These are phyloP conservation scores for Psephotus haematonotus DNA, from an alignment of 2,113 vertebrate genomes.

Conservation along the genomic window DNA sequence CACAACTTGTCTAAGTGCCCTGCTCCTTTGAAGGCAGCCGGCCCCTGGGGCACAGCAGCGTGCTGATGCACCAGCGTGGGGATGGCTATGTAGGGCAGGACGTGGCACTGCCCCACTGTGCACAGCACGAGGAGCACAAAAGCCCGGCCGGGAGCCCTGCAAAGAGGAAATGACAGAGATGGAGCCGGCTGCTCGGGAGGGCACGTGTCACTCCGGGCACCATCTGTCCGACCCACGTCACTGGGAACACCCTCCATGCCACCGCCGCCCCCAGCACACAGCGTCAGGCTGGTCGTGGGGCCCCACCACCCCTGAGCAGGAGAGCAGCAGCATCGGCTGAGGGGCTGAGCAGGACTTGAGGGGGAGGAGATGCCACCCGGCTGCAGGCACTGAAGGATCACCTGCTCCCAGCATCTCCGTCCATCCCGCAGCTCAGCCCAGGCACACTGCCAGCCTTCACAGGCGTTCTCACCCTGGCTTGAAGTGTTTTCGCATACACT, in stretches of 20 bases:
- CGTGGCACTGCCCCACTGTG: neutral
- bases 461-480: neutral
- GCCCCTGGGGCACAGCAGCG: neutral
- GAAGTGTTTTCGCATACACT: neutral
- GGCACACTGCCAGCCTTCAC: neutral
- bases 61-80: neutral
- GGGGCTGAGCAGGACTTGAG: neutral
- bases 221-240: slow-evolving; percentile 48
- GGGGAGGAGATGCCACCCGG: neutral
- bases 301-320: neutral
- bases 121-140: neutral
- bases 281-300: rapidly evolving
- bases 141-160: neutral
- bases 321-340: rapidly evolving
- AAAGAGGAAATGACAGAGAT: slow-evolving; percentile 31
- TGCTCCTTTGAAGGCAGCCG: neutral
- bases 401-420: neutral
- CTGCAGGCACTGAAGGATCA: neutral
- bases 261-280: rapidly evolving
- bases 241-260: neutral
- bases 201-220: slow-evolving; percentile 1
- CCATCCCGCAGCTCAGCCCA: rapidly evolving
- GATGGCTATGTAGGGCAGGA: neutral
- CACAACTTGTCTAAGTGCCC: neutral
- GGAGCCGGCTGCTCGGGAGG: slow-evolving; percentile 30